Base-by-base conservation (phyloP, 2,797 vertebrate species). In the Trachops cirrhosus region DNA sequence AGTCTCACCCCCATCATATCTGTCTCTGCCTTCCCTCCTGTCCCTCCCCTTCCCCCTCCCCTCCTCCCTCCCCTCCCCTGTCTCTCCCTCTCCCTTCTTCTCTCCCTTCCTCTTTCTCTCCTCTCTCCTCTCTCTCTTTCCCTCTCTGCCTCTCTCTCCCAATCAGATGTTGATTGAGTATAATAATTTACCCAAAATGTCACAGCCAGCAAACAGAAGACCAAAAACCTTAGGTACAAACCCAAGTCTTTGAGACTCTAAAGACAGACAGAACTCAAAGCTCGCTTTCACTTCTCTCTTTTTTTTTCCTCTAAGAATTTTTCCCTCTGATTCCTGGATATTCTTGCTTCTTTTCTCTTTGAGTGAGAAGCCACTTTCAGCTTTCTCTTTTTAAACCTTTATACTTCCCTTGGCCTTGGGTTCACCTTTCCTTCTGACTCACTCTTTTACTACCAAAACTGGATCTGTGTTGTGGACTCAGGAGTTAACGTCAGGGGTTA, bases 281-380 rank as follows among this genome's bases (percentile, higher is more conserved):
- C n/a, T 75, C 46, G 5, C 64, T 93, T 95, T 39, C 52, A 32
- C 6, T 64, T 84, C 24, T 67, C 44, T 73, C 32, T 9, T 32
- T 74, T 74, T 52, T 34, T 59, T 73, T 10, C 46, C 62, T 39
- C 62, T 41, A 70, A 79, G 59, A 89, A 19, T 24, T 86, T 89
- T 39, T 4, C 3, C 7, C n/a, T 29, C 57, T 57, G 50, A 39
- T 93, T 88, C 41, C 18, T 54, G 6, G 9, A n/a, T 64, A 48
- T 52, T 93, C 74, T 91, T 85, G 6, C 50, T 90, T 37, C 77
- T 80, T 85, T 80, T 54, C 39, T 77, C 41, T 93, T 89, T 87
- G 62, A 93, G 19, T 71, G 46, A 91, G 50, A 88, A 86, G 8
- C 41, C 50, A 59, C 77, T 84, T 86, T 39, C 2, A 16, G 37